Conservation (phyloP, 2,888 invertebrate genomes). For the Agrotis exclamationis region DNA sequence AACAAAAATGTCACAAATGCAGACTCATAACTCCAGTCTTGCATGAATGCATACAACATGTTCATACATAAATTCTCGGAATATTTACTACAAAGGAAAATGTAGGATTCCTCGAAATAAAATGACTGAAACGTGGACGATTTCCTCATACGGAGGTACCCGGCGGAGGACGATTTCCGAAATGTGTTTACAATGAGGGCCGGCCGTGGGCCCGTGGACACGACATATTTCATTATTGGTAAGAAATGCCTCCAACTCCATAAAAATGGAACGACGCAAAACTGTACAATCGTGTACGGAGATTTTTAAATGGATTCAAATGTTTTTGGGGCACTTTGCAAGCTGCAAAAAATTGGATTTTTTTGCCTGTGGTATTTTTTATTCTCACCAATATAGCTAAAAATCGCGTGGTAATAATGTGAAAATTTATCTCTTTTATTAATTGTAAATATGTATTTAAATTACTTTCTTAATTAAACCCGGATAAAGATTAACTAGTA, state of each 20-base stretch:
- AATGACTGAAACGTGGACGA: constrained; percentile 81
- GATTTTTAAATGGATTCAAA: constrained; percentile 11
- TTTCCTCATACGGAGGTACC: constrained; percentile 77
- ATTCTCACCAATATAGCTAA: no score
- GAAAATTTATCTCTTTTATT: no score
- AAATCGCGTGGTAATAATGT: no score
- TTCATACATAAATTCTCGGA: constrained; percentile 58
- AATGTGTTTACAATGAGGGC: constrained; percentile 90
- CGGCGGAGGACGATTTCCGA: constrained; percentile 83
- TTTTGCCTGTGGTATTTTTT: no score
- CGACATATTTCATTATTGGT: constrained; percentile 89
- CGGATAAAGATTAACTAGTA: no score
- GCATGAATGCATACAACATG: constrained; percentile 27
- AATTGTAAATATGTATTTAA: no score
- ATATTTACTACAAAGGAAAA: constrained; percentile 75
- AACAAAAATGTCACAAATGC: constrained; percentile 11
- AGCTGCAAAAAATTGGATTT: no score
- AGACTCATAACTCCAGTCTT: constrained; percentile 3
- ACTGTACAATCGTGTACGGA: constrained; percentile 73
- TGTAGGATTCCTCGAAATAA: constrained; percentile 75
- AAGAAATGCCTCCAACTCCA: constrained; percentile 83
- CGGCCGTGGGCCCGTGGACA: constrained; percentile 75
- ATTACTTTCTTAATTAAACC: no score
- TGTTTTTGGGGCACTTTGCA: background rate
- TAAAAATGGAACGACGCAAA: constrained; percentile 81